phyloP scores from a whole-genome alignment of 2,797 vertebrate genomes.

The Trematomus bernacchii region DNA sequence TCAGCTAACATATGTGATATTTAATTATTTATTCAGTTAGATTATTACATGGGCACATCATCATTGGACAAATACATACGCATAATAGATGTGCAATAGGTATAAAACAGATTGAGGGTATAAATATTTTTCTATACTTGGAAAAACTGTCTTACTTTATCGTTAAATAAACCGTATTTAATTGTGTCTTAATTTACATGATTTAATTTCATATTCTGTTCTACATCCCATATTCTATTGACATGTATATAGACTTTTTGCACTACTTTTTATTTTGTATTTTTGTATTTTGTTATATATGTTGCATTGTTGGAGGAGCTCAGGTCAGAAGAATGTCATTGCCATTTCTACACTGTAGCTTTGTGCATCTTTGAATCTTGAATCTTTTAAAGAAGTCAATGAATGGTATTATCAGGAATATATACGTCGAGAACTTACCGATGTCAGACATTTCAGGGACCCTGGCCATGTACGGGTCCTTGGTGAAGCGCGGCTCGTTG shows the following conservation, averaged over 20 bases:
- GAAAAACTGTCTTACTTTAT: not conserved
- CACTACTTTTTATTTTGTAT: no score
- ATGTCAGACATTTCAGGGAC: slow-evolving; percentile 96
- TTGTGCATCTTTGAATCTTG: no score
- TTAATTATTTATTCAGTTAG: not conserved
- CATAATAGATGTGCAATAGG: not conserved
- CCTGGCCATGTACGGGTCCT: slow-evolving; percentile 89
- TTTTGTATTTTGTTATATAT: no score
- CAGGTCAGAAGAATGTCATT: no score
- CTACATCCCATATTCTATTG: no score
- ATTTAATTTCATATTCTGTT: no score
- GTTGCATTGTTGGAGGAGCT: no score
- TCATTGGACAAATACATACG: not conserved
- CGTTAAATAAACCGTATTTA: no score
- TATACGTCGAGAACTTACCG: slow-evolving; percentile 80
- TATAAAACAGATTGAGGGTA: not conserved
- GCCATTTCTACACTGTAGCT: no score
- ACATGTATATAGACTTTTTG: no score
- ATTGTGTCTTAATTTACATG: no score
- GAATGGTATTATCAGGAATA: not conserved
- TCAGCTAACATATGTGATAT: not conserved
- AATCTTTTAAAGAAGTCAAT: no score
- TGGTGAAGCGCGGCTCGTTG: slow-evolving; percentile 94
- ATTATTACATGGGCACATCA: not conserved
- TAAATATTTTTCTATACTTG: not conserved